Percentiles rank a stretch among this genome's conserved stretches.
phyloP scores from a whole-genome alignment of 2,888 invertebrate species.

The Alloscopus bannaensis region DNA sequence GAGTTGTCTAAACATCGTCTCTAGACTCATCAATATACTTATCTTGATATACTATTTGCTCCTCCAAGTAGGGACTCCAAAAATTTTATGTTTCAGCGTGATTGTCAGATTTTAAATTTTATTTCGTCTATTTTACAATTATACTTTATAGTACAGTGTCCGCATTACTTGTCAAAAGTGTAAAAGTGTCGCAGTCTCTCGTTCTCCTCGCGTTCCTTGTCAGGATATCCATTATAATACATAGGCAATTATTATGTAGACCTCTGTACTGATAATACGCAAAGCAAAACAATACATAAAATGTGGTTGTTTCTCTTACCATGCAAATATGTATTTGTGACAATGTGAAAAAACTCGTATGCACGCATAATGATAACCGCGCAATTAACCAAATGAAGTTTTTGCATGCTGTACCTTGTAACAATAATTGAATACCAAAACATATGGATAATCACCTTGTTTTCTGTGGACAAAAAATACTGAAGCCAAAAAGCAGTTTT shows the following conservation, averaged over 20 bases:
- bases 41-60: constrained; percentile 8
- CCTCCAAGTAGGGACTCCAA: constrained; percentile 22
- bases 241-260: not conserved
- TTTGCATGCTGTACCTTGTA: constrained; percentile 36
- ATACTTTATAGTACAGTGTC: constrained; percentile 11
- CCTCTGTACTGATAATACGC: not conserved
- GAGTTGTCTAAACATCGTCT: not conserved
- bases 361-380: too few species aligned
- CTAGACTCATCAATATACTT: not conserved
- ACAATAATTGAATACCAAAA: constrained; percentile 36
- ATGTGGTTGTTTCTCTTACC: constrained; percentile 13
- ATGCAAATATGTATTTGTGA: not conserved
- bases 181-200: constrained; percentile 14
- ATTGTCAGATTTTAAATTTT: constrained; percentile 36
- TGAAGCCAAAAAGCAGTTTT: not conserved
- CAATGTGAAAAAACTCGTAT: not conserved
- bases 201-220: constrained; percentile 17
- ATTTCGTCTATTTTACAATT: constrained; percentile 39
- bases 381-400: too few species aligned
- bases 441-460: constrained; percentile 35
- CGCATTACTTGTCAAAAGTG: constrained; percentile 17
- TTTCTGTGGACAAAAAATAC: not conserved
- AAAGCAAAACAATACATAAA: constrained; percentile 5
- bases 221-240: not conserved
- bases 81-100: constrained; percentile 3